phyloP scores from a whole-genome alignment of 2,113 vertebrate genomes.

The Brachypodius melanocephalos region DNA sequence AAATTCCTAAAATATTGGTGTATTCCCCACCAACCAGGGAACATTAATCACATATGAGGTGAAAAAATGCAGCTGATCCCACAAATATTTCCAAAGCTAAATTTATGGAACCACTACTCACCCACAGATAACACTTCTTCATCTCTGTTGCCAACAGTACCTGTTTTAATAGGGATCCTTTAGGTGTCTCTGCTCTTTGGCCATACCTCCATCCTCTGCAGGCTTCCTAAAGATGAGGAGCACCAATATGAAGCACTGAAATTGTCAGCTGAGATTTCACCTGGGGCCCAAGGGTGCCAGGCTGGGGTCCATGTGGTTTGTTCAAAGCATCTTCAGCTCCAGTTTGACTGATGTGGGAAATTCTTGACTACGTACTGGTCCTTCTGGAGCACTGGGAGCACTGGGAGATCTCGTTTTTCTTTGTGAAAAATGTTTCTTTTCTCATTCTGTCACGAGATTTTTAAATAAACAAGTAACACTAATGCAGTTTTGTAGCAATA shows the following conservation, averaged over 20 bases:
- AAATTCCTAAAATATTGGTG: not conserved
- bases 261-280: not conserved
- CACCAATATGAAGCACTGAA: not conserved
- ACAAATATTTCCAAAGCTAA: not conserved
- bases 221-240: constrained; percentile 2
- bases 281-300: not conserved
- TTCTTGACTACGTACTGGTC: not conserved
- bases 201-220: not conserved
- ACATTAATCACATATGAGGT: not conserved
- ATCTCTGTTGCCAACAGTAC: not conserved
- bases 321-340: constrained; percentile 18
- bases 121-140: not conserved
- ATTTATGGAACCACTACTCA: not conserved
- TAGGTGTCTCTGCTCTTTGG: not conserved
- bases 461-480: not conserved
- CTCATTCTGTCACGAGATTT: not conserved
- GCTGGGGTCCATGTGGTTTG: not conserved
- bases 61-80: not conserved
- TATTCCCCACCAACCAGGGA: not conserved
- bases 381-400: not conserved
- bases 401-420: not conserved
- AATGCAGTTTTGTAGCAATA: not conserved
- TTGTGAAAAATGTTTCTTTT: not conserved
- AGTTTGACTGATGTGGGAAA: not conserved
- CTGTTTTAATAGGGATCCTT: not conserved